phyloP scores from a whole-genome alignment of 2,888 invertebrate genomes.

The Andrena bicolor region DNA sequence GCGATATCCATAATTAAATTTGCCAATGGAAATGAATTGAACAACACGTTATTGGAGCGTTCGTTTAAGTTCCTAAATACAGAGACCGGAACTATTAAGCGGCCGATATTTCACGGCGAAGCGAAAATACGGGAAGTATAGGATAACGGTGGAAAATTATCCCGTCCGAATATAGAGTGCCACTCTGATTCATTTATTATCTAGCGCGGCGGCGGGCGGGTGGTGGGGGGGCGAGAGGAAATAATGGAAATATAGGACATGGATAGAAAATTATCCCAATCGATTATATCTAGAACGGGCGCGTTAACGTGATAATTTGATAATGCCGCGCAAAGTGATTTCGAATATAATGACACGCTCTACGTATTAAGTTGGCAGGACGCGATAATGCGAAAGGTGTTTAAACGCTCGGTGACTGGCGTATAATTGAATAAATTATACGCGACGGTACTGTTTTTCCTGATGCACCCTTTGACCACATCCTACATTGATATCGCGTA shows the following conservation, averaged over 20 bases:
- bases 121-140: slow-evolving; percentile 32
- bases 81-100: slow-evolving; percentile 37
- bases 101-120: slow-evolving; percentile 34
- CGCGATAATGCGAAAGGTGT: slow-evolving; percentile 64
- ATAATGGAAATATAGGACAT: slow-evolving; percentile 43
- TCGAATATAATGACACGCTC: slow-evolving; percentile 68
- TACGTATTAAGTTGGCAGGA: slow-evolving; percentile 65
- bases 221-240: background rate
- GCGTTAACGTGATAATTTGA: slow-evolving; percentile 66
- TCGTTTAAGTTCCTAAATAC: slow-evolving; percentile 31
- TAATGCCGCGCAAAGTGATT: slow-evolving; percentile 70
- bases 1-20: slow-evolving; percentile 37
- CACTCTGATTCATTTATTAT: slow-evolving; percentile 50
- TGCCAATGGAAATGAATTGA: slow-evolving; percentile 36
- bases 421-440: slow-evolving; percentile 61
- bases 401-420: slow-evolving; percentile 63
- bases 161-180: slow-evolving; percentile 34
- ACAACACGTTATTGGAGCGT: slow-evolving; percentile 35
- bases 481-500: slow-evolving; percentile 3
- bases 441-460: slow-evolving; percentile 57
- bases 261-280: slow-evolving; percentile 68
- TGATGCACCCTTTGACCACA: slow-evolving; percentile 6
- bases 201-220: background rate
- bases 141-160: slow-evolving; percentile 52
- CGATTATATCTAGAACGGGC: slow-evolving; percentile 56